Evolutionary conservation across 2,113 vertebrate species (phyloP), one percentile per base, ranked within the genome.

Genomic region (Psophia crepitans): DNA sequence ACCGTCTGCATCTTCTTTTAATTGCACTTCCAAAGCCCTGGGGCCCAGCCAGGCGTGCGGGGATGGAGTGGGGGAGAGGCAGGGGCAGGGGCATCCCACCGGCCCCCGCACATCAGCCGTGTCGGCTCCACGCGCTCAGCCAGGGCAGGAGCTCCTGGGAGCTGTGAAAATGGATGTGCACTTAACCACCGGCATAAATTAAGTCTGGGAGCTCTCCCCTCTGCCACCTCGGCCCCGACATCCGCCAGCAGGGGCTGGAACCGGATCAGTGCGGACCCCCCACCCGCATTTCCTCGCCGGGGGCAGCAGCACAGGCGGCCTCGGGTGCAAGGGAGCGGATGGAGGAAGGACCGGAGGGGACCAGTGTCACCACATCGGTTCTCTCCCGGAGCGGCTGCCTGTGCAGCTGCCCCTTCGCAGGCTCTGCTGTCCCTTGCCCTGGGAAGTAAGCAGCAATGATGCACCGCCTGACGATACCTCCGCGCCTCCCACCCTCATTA

Each of bases 401-500:
- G 12, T 1, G 11, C 70, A 23, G 37, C 83, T 26, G 23, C 44
- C 66, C 65, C 33, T 32, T 20, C 10, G 4, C 57, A 11, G 39
- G 60, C 81, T 58, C 46, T 13, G n/a, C 33, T 10, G 11, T 21
- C 23, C 46, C 49, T 51, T 5, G 64, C 65, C 86, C 43, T 11
- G 27, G 69, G 74, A 74, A n/a, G 24, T 9, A 2, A 91, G 57
- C 5, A 23, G 82, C 66, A 68, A 39, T 4, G 74, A 76, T 89
- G 82, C 82, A 56, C 57, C 1, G 5, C 51, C 90, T 85, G 71
- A 51, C 8, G n/a, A 12, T 26, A 56, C 94, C 79, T 91, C 94
- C 1, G 70, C 2, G 82, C 63, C 90, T 93, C 92, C 94, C 84
- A 51, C 43, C 78, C 65, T 61, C 71, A 95, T 96, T 95, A 97